Percentiles rank a stretch among this genome's conserved stretches.
phyloP scores from a whole-genome alignment of 2,888 invertebrate species.

The Cetonia aurata region DNA sequence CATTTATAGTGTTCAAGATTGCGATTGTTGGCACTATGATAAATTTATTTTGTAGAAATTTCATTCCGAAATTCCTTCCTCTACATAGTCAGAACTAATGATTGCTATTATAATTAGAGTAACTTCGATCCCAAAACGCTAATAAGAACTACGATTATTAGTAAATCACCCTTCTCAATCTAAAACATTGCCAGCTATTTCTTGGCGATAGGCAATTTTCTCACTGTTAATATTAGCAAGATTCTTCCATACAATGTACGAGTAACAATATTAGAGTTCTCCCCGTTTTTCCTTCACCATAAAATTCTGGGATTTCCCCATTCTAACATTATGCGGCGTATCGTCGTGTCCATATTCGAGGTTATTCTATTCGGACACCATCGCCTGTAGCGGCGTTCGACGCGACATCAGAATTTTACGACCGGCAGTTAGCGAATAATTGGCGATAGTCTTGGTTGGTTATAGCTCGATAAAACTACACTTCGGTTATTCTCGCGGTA shows the following conservation, averaged over 20 bases:
- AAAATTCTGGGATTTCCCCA: slow-evolving; percentile 3
- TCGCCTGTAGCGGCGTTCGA: slow-evolving; percentile 23
- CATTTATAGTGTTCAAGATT: too few relatives aligned
- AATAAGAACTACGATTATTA: too few relatives aligned
- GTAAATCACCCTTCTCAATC: too few relatives aligned
- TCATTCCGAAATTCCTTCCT: too few relatives aligned
- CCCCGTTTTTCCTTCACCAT: slow-evolving; percentile 22
- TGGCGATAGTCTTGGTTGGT: slow-evolving; percentile 32
- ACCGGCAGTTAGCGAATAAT: slow-evolving; percentile 30
- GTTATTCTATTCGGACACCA: slow-evolving; percentile 25
- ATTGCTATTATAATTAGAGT: too few relatives aligned
- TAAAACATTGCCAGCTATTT: too few relatives aligned
- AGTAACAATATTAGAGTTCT: slow-evolving; percentile 30
- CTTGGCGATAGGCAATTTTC: neutral
- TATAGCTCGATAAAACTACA: slow-evolving; percentile 33
- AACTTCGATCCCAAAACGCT: too few relatives aligned
- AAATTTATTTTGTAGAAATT: too few relatives aligned
- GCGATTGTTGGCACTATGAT: too few relatives aligned
- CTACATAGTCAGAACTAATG: too few relatives aligned
- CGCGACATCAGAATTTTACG: slow-evolving; percentile 29
- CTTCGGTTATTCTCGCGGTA: too few relatives aligned
- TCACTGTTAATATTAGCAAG: slow-evolving; percentile 15
- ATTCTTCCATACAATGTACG: slow-evolving; percentile 29
- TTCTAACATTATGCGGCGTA: neutral
- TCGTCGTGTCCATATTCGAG: slow-evolving; percentile 4